These are phyloP conservation scores for Psococerastis gibbosa DNA, from an alignment of 2,888 invertebrate genomes.

Conservation along the genomic window DNA sequence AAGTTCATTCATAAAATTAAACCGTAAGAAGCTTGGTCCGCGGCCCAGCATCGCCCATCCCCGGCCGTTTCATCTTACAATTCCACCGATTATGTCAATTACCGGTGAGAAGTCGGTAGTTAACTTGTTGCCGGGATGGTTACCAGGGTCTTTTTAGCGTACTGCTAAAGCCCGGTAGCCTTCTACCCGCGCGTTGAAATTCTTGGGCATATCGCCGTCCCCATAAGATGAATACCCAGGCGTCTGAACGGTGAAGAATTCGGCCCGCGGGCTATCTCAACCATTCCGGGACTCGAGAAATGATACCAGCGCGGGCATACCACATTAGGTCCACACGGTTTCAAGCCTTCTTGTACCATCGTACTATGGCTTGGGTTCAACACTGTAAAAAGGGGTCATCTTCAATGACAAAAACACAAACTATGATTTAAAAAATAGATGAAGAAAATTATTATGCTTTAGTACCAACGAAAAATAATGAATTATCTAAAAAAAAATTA, in stretches of 20 bases:
- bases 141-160: background rate
- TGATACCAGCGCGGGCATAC: too few relatives aligned
- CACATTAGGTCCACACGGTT: too few relatives aligned
- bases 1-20: slow-evolving; percentile 9
- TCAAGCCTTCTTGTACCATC: too few relatives aligned
- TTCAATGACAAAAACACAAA: too few relatives aligned
- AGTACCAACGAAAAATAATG: too few relatives aligned
- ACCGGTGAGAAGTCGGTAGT: background rate
- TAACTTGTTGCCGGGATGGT: background rate
- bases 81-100: background rate
- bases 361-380: too few relatives aligned
- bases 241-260: background rate
- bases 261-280: too few relatives aligned
- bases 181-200: slow-evolving; percentile 6
- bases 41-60: background rate
- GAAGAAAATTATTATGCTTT: too few relatives aligned
- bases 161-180: slow-evolving; percentile 10
- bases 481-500: too few relatives aligned
- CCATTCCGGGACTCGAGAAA: too few relatives aligned
- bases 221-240: background rate
- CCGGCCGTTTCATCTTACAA: background rate
- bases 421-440: too few relatives aligned
- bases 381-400: too few relatives aligned
- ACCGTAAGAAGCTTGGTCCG: slow-evolving; percentile 2
- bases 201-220: slow-evolving; percentile 4